These are phyloP conservation scores for Turnix velox DNA, from an alignment of 2,113 vertebrate species.

Conservation along the genomic window DNA sequence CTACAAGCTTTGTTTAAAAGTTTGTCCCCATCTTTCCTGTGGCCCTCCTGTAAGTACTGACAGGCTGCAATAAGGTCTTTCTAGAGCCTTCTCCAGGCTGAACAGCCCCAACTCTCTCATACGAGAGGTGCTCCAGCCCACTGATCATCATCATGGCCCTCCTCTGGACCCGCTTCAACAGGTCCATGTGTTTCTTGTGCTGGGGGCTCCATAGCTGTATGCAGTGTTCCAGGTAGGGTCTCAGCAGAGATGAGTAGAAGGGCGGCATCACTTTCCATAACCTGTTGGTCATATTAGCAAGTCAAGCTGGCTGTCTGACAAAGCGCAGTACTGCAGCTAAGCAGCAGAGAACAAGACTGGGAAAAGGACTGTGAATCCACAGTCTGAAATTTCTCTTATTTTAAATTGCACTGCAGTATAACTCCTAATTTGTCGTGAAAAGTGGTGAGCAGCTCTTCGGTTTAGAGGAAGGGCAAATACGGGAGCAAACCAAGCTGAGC, in stretches of 20 bases:
- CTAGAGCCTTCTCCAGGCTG: background rate
- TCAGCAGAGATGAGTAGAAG: background rate
- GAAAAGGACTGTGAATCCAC: background rate
- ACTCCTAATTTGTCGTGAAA: background rate
- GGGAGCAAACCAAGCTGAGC: background rate
- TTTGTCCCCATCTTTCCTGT: background rate
- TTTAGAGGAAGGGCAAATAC: background rate
- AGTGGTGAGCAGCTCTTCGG: background rate
- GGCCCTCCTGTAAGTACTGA: background rate
- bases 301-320: background rate
- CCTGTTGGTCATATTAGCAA: background rate
- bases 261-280: background rate
- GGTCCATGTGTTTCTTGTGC: background rate
- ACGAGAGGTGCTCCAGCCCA: background rate
- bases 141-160: too few relatives aligned
- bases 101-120: background rate
- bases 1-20: background rate
- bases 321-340: background rate
- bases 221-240: background rate
- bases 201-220: background rate
- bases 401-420: background rate
- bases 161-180: background rate
- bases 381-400: background rate
- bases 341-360: background rate
- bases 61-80: background rate